These are phyloP conservation scores for Microcebus tavaratra DNA, from an alignment of 2,113 vertebrate genomes.

Conservation along the genomic window DNA sequence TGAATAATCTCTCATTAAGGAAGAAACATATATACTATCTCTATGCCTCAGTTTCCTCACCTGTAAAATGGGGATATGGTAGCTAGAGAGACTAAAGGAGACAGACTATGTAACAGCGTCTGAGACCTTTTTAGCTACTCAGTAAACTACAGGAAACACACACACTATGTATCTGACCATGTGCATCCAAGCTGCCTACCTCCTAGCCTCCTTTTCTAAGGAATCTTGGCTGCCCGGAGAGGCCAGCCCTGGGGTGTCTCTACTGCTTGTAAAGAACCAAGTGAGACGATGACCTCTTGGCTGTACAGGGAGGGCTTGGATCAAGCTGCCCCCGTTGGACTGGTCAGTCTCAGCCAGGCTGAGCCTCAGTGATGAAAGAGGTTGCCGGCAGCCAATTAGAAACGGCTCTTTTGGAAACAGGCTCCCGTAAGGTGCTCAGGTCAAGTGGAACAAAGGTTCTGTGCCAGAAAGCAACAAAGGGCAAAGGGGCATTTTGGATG, in stretches of 20 bases:
- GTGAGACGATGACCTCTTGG: constrained; percentile 65
- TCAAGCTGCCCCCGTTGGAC: constrained; percentile 68
- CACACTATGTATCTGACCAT: background rate
- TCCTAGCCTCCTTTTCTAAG: background rate
- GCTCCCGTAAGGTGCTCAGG: constrained; percentile 80
- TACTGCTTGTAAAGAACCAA: constrained; percentile 73
- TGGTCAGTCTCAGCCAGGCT: constrained; percentile 62
- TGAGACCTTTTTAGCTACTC: background rate
- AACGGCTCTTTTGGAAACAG: constrained; percentile 82
- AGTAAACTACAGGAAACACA: background rate
- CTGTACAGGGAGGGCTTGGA: constrained; percentile 75
- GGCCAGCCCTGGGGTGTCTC: constrained; percentile 68
- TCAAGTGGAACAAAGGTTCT: constrained; percentile 84
- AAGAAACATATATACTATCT: background rate
- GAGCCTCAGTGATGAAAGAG: constrained; percentile 82
- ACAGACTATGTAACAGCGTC: background rate
- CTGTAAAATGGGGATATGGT: background rate
- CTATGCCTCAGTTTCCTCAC: background rate
- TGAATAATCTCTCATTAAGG: background rate
- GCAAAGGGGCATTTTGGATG: constrained; percentile 76
- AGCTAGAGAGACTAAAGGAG: constrained; percentile 8
- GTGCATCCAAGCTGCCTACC: background rate
- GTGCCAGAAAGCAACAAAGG: constrained; percentile 73
- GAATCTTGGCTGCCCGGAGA: constrained; percentile 51
- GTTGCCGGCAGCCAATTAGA: constrained; percentile 83